Evolutionary conservation across 2,797 vertebrate genomes (phyloP).

Genomic region (Parauchenoglanis ngamensis): DNA sequence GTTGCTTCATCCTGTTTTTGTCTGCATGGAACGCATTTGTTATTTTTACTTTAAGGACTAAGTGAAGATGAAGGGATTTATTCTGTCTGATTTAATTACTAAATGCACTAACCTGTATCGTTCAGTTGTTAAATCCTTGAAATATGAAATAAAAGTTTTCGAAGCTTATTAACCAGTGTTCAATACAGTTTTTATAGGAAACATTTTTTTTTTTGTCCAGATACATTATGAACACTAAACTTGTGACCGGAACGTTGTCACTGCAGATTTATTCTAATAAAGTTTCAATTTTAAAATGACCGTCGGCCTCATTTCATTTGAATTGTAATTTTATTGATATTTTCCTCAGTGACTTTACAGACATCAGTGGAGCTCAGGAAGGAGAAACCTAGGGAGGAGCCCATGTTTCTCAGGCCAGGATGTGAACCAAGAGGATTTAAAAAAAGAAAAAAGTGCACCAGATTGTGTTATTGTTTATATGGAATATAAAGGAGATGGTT

Average conservation of each 20-base stretch:
- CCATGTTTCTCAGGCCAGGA: not conserved
- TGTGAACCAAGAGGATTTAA: not conserved
- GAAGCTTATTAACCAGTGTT: not conserved
- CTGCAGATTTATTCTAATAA: constrained; percentile 4
- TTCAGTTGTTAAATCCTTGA: not conserved
- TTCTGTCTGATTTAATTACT: not conserved
- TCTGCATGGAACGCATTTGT: not conserved
- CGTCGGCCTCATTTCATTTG: not conserved
- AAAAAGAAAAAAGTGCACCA: not conserved
- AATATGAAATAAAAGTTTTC: not conserved
- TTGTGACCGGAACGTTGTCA: not conserved
- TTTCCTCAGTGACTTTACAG: not conserved
- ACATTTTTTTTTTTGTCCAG: not conserved
- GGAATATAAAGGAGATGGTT: not conserved
- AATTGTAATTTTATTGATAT: not conserved
- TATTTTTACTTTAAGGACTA: not conserved
- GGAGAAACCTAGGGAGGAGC: not conserved
- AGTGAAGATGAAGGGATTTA: not conserved
- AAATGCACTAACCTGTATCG: constrained; percentile 1
- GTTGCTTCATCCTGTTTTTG: not conserved
- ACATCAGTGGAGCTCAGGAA: not conserved
- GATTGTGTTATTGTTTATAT: not conserved
- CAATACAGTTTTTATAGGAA: not conserved
- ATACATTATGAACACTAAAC: not conserved
- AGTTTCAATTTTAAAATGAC: not conserved